Conservation (phyloP, 2,113 vertebrate species). For the Ictidomys tridecemlineatus region DNA sequence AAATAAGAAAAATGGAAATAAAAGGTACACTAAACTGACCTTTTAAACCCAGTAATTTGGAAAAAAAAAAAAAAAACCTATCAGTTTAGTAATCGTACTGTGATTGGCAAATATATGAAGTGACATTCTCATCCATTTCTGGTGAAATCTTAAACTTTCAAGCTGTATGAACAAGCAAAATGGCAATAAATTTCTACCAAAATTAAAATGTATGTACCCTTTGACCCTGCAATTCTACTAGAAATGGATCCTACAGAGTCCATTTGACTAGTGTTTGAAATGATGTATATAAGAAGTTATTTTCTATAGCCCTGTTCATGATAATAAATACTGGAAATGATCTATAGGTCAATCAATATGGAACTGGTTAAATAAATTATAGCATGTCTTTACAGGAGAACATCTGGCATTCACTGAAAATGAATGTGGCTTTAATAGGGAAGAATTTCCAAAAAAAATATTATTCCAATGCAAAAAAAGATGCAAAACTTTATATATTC, state of each 20-base stretch:
- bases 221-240: constrained; percentile 1
- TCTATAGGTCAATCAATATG: neutral
- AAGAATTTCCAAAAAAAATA: constrained; percentile 10
- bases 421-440: neutral
- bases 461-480: neutral
- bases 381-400: neutral
- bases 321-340: constrained; percentile 39
- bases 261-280: neutral
- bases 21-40: neutral
- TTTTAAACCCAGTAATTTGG: constrained; percentile 32
- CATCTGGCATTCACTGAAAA: neutral
- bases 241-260: neutral
- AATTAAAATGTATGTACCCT: constrained; percentile 12
- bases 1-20: constrained; percentile 36
- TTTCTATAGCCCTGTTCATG: constrained; percentile 2
- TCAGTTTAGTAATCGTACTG: neutral
- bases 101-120: neutral
- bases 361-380: neutral
- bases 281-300: neutral
- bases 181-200: constrained; percentile 28
- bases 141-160: constrained; percentile 24
- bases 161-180: neutral
- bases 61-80: neutral
- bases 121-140: neutral
- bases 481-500: neutral